phyloP scores from a whole-genome alignment of 2,113 vertebrate species.

The Cygnus atratus region DNA sequence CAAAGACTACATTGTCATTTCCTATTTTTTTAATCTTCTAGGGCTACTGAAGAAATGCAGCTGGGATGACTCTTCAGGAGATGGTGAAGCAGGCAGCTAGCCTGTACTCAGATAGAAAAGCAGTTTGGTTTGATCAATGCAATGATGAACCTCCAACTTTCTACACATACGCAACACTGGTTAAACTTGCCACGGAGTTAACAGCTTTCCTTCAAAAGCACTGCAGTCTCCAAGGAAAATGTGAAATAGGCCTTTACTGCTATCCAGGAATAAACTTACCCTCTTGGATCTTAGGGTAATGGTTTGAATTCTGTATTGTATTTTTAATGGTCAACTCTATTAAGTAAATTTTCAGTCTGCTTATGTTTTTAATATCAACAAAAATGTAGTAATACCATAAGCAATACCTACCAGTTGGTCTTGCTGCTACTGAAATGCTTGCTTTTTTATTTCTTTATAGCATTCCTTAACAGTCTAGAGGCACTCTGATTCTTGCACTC shows the following conservation, averaged over 20 bases:
- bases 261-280: constrained; percentile 83
- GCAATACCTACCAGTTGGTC: background rate
- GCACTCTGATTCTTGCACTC: background rate
- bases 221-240: constrained; percentile 36
- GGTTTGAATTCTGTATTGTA: background rate
- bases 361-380: background rate
- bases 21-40: background rate
- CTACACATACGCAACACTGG: constrained; percentile 74
- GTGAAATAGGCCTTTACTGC: constrained; percentile 86
- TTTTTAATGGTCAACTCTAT: background rate
- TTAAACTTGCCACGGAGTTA: constrained; percentile 70
- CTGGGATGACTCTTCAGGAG: constrained; percentile 79
- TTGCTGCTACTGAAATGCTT: too few relatives aligned
- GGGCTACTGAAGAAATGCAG: background rate
- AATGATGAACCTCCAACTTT: background rate
- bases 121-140: constrained; percentile 82
- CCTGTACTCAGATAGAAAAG: constrained; percentile 61
- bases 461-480: background rate
- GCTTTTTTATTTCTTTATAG: background rate
- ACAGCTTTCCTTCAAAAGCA: constrained; percentile 66
- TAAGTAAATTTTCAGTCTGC: background rate
- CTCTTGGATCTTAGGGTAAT: constrained; percentile 92
- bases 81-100: constrained; percentile 78
- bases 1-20: too few relatives aligned
- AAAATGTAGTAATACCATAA: background rate